phyloP scores from a whole-genome alignment of 1,140 invertebrate genomes.

The Lepidurus packardi region DNA sequence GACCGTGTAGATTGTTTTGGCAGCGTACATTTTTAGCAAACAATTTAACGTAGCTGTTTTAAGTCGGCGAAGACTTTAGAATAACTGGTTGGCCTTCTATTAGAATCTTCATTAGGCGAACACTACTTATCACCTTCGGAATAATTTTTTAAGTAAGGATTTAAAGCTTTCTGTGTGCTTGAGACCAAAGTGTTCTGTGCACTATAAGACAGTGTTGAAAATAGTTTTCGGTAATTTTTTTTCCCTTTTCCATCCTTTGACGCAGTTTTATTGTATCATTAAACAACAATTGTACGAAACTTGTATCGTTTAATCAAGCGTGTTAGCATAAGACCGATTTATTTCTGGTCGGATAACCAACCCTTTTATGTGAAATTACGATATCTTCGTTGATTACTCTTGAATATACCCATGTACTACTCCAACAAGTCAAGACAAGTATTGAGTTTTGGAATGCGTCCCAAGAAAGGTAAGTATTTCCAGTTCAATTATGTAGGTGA shows the following conservation, averaged over 20 bases:
- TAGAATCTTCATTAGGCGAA: background rate
- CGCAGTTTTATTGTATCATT: slow-evolving; percentile 13
- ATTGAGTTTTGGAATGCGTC: too few species aligned
- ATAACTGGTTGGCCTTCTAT: background rate
- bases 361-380: too few species aligned
- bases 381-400: too few species aligned
- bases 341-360: too few species aligned
- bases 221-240: background rate
- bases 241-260: slow-evolving; percentile 6
- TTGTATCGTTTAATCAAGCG: background rate
- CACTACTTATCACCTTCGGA: background rate
- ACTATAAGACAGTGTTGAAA: background rate
- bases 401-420: too few species aligned
- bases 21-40: background rate
- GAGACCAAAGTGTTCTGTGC: slow-evolving; percentile 8
- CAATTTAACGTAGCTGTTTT: background rate
- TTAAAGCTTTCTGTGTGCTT: slow-evolving; percentile 22
- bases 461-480: too few species aligned
- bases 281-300: background rate
- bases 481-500: background rate
- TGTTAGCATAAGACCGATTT: too few species aligned
- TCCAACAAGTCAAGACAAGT: too few species aligned
- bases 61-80: background rate
- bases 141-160: background rate
- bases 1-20: background rate